Percentiles rank a stretch among this genome's conserved stretches.
Conservation (phyloP, 2,797 vertebrate species). For the Loriculus beryllinus region DNA sequence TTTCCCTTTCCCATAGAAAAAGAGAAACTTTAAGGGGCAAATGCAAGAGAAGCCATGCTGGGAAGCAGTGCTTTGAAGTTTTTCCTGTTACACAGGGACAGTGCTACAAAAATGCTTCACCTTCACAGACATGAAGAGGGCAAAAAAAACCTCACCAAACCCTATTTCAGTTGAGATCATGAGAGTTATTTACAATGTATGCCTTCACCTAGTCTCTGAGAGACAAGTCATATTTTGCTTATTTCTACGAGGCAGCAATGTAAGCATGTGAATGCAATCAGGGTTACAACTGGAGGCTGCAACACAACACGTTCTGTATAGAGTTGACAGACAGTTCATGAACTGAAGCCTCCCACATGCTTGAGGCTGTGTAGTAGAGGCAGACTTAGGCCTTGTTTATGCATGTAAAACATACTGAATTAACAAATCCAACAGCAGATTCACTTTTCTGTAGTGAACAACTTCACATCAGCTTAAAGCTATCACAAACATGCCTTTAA, state of each 20-base stretch:
- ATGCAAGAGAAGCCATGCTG: background rate
- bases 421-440: background rate
- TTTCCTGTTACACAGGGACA: background rate
- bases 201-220: background rate
- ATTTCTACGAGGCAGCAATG: background rate
- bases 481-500: background rate
- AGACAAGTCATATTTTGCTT: background rate
- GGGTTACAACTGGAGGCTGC: background rate
- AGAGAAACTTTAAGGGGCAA: background rate
- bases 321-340: background rate
- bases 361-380: background rate
- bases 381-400: background rate
- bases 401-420: background rate
- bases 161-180: background rate
- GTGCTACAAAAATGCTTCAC: background rate
- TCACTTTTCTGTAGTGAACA: background rate
- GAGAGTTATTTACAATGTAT: background rate
- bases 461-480: background rate
- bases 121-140: background rate
- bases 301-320: rapidly evolving
- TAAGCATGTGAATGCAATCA: background rate
- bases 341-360: background rate
- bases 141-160: background rate
- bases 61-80: background rate
- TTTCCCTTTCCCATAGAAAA: background rate